Base-by-base conservation (phyloP, 2,888 invertebrate species). In the Caenorhabditis imperialis region DNA sequence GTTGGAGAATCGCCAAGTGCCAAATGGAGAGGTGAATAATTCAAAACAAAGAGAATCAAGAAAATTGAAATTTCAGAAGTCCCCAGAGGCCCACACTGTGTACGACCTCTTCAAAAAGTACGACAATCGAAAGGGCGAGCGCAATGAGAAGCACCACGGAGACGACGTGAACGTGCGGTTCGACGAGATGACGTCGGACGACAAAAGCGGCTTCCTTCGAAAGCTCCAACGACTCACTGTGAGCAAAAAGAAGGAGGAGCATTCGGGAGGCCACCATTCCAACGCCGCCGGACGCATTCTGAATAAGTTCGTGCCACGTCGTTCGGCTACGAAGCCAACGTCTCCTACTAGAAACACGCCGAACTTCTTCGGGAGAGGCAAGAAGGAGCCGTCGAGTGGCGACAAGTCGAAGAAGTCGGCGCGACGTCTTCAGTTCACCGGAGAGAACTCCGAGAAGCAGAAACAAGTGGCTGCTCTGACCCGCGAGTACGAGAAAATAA, bases 41-140 rank as follows among this genome's bases (percentile, higher is more conserved):
- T 40, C 22, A 27, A 6, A 35, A 30, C n/a, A n/a, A n/a, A n/a
- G n/a, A n/a, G n/a, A n/a, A n/a, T n/a, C n/a, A n/a, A 30, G 10
- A 30, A 30, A 30, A 30, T 30, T 30, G 4, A 5, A 12, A 44
- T 42, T 50, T 54, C 37, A 73, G 67, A 73, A 61, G 22, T 73
- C 73, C 5, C 73, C 73, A 30, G 42, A 48, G 12, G 54, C 73
- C 16, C 42, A 35, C 1, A 30, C 60, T 6, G 61, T 73, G 10
- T 54, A 47, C 25, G 73, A 73, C 8, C 35, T 73, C 0, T 73
- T 65, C 67, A 73, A 67, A 18, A 57, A 60, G 22, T 73, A 73
- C 30, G 53, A 65, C 10, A n/a, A n/a, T n/a, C n/a, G n/a, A n/a
- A 61, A 54, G 10, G 14, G 47, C 6, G 51, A 42, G 12, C 20